Evolutionary conservation across 2,888 invertebrate genomes (phyloP).

Genomic region (Netelia inedita): DNA sequence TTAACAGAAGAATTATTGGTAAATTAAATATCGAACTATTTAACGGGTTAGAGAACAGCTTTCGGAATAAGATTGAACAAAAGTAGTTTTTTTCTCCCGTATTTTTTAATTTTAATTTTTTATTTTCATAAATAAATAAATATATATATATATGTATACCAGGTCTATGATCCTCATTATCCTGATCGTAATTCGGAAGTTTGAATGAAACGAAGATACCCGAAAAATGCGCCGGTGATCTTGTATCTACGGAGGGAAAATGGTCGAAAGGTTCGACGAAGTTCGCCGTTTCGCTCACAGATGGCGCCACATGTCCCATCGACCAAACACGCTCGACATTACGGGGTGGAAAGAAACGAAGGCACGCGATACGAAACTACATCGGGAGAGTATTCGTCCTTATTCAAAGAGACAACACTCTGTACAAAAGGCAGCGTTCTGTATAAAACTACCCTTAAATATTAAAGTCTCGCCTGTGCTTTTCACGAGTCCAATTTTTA

Average conservation of each 20-base stretch:
- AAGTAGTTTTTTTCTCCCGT: no score
- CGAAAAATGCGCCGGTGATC: not conserved
- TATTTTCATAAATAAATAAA: no score
- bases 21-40: no score
- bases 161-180: no score
- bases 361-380: not conserved
- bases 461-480: not conserved
- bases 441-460: not conserved
- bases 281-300: conserved; percentile 76
- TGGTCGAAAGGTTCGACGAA: conserved; percentile 19
- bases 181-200: no score
- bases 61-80: no score
- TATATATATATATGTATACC: no score
- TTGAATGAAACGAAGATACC: no score
- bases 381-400: not conserved
- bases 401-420: not conserved
- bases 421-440: not conserved
- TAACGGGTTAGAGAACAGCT: no score
- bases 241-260: conserved; percentile 63
- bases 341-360: not conserved
- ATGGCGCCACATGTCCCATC: conserved; percentile 79
- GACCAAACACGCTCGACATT: not conserved
- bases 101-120: no score
- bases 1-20: no score
- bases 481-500: not conserved